These are phyloP conservation scores for Oligia strigilis DNA, from an alignment of 2,888 invertebrate genomes.

Conservation along the genomic window DNA sequence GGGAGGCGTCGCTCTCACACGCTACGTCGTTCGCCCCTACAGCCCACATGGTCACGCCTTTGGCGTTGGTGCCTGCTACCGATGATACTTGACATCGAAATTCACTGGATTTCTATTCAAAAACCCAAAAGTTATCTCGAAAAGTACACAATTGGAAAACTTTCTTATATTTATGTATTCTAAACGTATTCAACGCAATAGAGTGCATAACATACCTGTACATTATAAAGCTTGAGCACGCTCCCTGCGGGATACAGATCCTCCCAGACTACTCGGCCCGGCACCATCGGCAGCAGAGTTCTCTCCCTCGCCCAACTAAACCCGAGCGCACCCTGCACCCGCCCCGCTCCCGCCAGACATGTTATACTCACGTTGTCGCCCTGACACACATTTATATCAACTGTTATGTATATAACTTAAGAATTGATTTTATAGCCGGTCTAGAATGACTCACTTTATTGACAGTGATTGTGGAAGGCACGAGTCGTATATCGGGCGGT, in stretches of 20 bases:
- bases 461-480: slow-evolving; percentile 93
- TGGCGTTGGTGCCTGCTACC: slow-evolving; percentile 86
- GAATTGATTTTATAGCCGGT: too few species aligned
- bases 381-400: slow-evolving; percentile 77
- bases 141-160: background rate
- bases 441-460: slow-evolving; percentile 81
- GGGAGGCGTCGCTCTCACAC: slow-evolving; percentile 89
- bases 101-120: slow-evolving; percentile 92
- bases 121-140: background rate
- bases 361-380: slow-evolving; percentile 93
- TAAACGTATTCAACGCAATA: too few species aligned
- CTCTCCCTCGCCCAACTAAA: slow-evolving; percentile 96
- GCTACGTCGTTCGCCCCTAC: slow-evolving; percentile 90
- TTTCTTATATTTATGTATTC: background rate
- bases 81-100: slow-evolving; percentile 94
- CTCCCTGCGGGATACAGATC: slow-evolving; percentile 96
- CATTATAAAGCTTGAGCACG: slow-evolving; percentile 94
- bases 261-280: slow-evolving; percentile 95
- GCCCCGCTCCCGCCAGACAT: slow-evolving; percentile 92
- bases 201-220: slow-evolving; percentile 89
- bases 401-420: background rate
- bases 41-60: slow-evolving; percentile 92
- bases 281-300: slow-evolving; percentile 93
- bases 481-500: slow-evolving; percentile 92
- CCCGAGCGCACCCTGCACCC: slow-evolving; percentile 92